Evolutionary conservation across 2,888 invertebrate genomes (phyloP).

Genomic region (Boloria selene): DNA sequence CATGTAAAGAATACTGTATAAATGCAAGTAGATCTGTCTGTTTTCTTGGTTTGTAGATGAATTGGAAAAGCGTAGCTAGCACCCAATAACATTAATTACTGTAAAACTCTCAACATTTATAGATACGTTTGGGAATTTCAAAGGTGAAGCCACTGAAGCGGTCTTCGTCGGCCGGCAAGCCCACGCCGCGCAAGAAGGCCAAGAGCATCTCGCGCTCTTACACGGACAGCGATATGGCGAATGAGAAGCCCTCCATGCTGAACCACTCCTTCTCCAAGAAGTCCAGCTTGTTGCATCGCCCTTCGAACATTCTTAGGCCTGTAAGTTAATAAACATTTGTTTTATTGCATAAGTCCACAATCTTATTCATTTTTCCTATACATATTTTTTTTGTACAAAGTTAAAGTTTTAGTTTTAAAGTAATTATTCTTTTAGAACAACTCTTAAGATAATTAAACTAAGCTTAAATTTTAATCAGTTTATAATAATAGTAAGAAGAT

Average conservation of each 20-base stretch:
- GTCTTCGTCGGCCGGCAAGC: slow-evolving; percentile 68
- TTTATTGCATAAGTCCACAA: neutral
- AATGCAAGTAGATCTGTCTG: too few species aligned
- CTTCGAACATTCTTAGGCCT: slow-evolving; percentile 85
- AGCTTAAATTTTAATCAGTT: too few species aligned
- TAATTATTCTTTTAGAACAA: neutral
- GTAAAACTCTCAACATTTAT: slow-evolving; percentile 58
- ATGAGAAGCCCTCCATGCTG: slow-evolving; percentile 82
- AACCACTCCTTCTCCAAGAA: slow-evolving; percentile 81
- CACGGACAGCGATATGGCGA: slow-evolving; percentile 71
- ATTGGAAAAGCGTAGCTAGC: too few species aligned
- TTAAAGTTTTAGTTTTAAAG: too few species aligned
- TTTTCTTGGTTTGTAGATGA: too few species aligned
- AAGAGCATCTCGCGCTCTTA: slow-evolving; percentile 69
- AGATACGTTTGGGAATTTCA: slow-evolving; percentile 77
- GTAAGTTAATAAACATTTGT: slow-evolving; percentile 76
- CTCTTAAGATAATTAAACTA: too few species aligned
- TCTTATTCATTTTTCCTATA: too few species aligned
- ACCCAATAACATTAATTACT: neutral
- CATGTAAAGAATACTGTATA: too few species aligned
- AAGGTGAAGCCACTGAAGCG: slow-evolving; percentile 78
- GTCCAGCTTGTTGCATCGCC: slow-evolving; percentile 84
- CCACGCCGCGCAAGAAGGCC: slow-evolving; percentile 73
- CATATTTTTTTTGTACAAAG: too few species aligned
- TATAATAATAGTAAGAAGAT: too few species aligned